Evolutionary conservation across 1,140 invertebrate species (phyloP), one percentile per base, ranked within the genome.

Genomic region (Himalopsyche phryganea): DNA sequence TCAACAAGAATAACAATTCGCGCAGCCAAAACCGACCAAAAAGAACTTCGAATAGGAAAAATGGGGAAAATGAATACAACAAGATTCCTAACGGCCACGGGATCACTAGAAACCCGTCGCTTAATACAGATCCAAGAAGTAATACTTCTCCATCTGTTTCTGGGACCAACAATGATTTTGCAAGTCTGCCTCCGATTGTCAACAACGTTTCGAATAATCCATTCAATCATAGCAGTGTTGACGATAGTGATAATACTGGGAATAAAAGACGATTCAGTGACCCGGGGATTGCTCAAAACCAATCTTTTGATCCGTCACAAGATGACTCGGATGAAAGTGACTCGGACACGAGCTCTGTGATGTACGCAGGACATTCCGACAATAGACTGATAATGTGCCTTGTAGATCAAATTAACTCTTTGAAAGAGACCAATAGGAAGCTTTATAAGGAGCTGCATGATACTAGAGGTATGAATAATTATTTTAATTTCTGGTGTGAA

Each of bases 351-450:
- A 68, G 69, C 54, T 76, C 76, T 13, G 69, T 66, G 11, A 36
- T 71, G 15, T 74, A 74, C 7, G 73, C 67, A 1, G 74, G 72
- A 64, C 71, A 76, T 57, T 66, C 75, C 41, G 75, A 75, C 6
- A 75, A 70, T 50, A 67, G 72, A 35, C 61, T 78, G 15, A 54
- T 78, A 20, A 68, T 70, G 50, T 77, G 71, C 60, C 69, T 78
- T 23, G 61, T 78, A 36, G 76, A 78, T 58, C 76, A 78, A 65
- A 78, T 78, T 61, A 63, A 71, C 50, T 65, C 70, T 20, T 62
- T 78, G 10, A 78, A 78, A 65, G 65, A 70, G 23, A 66, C 68
- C 42, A 78, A 78, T 69, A 72, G 74, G 64, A 73, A 71, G 68
- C 67, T 78, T 49, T 74, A 65, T 58, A 77, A 75, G 66, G 76